These are phyloP conservation scores for Aythya baeri DNA, from an alignment of 2,113 vertebrate species.

Conservation along the genomic window DNA sequence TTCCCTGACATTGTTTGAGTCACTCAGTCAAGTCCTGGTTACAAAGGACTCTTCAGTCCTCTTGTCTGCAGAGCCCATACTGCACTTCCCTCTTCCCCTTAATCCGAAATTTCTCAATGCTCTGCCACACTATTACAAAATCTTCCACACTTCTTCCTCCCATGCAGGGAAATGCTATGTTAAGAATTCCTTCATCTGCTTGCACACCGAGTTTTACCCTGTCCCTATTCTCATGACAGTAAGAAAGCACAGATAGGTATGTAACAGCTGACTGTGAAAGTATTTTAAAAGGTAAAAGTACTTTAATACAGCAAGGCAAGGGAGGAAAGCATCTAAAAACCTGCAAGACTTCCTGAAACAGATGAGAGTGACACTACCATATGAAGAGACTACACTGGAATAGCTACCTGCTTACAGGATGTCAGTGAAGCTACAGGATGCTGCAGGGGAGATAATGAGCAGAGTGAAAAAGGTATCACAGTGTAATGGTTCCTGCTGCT, in stretches of 20 bases:
- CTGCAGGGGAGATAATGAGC: constrained; percentile 52
- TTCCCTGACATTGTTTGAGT: constrained; percentile 33
- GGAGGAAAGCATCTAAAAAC: neutral
- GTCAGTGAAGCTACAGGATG: neutral
- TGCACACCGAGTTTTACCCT: neutral
- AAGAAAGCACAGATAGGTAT: neutral
- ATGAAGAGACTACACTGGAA: neutral
- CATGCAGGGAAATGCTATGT: neutral
- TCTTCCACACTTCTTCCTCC: neutral
- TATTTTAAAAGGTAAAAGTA: neutral
- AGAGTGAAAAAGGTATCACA: constrained; percentile 36
- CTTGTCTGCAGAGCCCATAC: neutral
- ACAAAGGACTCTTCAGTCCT: neutral
- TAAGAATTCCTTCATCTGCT: neutral
- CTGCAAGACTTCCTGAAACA: neutral
- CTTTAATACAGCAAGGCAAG: neutral
- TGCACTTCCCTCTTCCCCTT: neutral
- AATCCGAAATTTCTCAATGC: neutral
- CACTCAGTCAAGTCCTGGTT: neutral
- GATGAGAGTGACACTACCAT: neutral
- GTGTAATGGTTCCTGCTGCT: neutral
- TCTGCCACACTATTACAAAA: neutral
- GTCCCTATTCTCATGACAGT: neutral
- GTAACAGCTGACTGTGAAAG: neutral
- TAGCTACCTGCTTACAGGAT: neutral